These are phyloP conservation scores for Rotaria sp. DNA, from an alignment of 2,888 invertebrate genomes.

Conservation along the genomic window DNA sequence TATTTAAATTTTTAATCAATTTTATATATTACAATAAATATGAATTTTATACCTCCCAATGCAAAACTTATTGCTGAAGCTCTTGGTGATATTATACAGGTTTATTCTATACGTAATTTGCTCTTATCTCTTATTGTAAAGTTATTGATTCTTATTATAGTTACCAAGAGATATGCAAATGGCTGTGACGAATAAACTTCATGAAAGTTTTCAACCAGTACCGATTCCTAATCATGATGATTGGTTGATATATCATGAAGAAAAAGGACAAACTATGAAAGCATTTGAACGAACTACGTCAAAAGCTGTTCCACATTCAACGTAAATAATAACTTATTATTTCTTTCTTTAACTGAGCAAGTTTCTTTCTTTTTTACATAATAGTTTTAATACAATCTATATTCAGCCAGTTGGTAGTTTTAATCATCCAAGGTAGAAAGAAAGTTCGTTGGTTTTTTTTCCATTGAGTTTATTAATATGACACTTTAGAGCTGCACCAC, in stretches of 20 bases:
- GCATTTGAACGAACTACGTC: neutral
- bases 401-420: neutral
- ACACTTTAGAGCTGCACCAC: neutral
- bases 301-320: neutral
- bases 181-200: neutral
- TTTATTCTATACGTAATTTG: neutral
- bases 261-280: neutral
- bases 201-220: neutral
- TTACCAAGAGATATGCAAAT: too few species aligned
- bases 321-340: neutral
- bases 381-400: neutral
- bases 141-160: too few species aligned
- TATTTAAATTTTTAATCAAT: too few species aligned
- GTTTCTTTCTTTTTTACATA: neutral
- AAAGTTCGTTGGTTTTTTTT: neutral
- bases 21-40: neutral
- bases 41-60: neutral
- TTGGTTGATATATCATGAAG: neutral
- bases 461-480: too few species aligned
- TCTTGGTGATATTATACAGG: neutral
- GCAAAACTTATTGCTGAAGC: neutral
- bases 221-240: neutral
- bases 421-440: neutral
- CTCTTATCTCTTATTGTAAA: too few species aligned
- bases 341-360: rapidly evolving